phyloP scores from a whole-genome alignment of 2,888 invertebrate species.

The Alcis repandata region DNA sequence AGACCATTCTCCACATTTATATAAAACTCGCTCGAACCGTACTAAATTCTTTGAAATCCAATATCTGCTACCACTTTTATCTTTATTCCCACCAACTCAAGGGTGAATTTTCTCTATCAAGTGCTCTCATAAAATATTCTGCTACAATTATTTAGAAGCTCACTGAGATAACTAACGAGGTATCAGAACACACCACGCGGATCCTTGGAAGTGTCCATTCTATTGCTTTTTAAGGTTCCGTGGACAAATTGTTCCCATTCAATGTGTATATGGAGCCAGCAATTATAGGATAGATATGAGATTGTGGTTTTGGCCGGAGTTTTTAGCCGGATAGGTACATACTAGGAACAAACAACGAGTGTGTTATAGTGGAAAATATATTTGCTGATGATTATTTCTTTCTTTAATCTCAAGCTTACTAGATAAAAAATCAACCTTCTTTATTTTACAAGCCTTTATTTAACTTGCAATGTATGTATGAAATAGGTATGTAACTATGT shows the following conservation, averaged over 20 bases:
- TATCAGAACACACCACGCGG: conserved; percentile 73
- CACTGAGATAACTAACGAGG: conserved; percentile 81
- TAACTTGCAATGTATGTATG: no score
- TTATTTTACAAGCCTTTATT: no score
- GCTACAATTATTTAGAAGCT: conserved; percentile 81
- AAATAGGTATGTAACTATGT: no score
- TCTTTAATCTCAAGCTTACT: no score
- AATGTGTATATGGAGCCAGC: conserved; percentile 69
- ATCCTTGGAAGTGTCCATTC: conserved; percentile 77
- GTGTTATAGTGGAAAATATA: no score
- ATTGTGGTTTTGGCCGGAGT: conserved; percentile 9
- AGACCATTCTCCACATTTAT: no score
- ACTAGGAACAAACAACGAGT: no score
- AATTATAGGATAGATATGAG: conserved; percentile 61
- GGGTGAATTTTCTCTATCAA: neutral
- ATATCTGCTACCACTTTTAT: neutral
- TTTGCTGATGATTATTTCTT: no score
- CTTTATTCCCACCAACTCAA: neutral
- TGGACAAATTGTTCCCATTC: conserved; percentile 53
- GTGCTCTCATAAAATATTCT: conserved; percentile 18
- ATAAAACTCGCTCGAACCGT: neutral
- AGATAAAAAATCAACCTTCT: no score
- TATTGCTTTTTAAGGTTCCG: conserved; percentile 53
- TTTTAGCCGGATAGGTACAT: neutral
- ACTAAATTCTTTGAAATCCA: conserved; percentile 5